Conservation (phyloP, 2,113 vertebrate species). For the Nymphicus hollandicus region DNA sequence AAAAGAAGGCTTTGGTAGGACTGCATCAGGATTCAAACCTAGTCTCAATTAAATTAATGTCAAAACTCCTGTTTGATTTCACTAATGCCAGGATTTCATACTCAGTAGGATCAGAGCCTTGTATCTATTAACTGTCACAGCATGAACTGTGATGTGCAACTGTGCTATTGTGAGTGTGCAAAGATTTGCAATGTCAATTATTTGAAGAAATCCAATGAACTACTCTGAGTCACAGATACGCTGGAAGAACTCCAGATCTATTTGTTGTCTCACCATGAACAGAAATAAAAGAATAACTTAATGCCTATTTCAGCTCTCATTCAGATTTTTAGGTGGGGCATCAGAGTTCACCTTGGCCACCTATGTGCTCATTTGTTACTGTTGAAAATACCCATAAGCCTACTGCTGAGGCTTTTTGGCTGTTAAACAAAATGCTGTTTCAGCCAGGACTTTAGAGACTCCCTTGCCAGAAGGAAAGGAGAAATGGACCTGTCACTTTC, state of each 20-base stretch:
- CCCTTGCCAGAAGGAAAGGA: background rate
- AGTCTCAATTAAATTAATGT: background rate
- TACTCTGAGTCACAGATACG: background rate
- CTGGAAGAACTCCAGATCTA: background rate
- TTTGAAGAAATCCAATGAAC: background rate
- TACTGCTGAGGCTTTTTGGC: background rate
- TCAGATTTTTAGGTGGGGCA: background rate
- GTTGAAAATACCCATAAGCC: background rate
- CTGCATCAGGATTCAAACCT: background rate
- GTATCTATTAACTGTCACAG: background rate
- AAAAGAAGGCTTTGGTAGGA: background rate
- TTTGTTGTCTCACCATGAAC: background rate
- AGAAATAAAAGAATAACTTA: background rate
- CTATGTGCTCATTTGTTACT: background rate
- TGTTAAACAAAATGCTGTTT: background rate
- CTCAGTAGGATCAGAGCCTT: background rate
- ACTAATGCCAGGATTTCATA: constrained; percentile 5
- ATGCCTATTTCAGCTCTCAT: background rate
- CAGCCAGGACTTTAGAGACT: background rate
- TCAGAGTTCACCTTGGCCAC: background rate
- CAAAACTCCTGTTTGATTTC: background rate
- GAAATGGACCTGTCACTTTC: background rate
- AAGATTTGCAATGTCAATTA: constrained; percentile 12
- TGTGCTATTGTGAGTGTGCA: background rate
- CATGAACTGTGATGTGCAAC: background rate